Conservation (phyloP, 1,140 invertebrate genomes). For the Steinernema khuongi region DNA sequence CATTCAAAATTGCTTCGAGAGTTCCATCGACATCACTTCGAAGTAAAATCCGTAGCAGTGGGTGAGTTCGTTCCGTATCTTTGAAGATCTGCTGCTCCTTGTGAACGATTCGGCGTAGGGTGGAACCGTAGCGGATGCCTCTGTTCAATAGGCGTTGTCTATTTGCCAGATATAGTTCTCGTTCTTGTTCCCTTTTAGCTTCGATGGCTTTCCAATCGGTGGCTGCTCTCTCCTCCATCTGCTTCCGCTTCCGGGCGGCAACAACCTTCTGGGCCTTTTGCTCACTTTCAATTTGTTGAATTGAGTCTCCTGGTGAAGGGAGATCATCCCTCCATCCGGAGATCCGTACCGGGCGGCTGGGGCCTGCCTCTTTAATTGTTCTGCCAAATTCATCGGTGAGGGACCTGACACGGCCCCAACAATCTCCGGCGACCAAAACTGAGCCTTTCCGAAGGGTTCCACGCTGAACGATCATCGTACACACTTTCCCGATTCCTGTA, state of each 20-base stretch:
- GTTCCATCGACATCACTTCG: conserved; percentile 68
- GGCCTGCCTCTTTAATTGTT: conserved; percentile 68
- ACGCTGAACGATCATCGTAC: conserved; percentile 78
- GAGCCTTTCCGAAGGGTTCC: conserved; percentile 78
- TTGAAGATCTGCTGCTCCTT: conserved; percentile 34
- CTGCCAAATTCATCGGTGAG: conserved; percentile 76
- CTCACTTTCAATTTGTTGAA: conserved; percentile 77
- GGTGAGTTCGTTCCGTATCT: conserved; percentile 29
- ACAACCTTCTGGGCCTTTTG: conserved; percentile 71
- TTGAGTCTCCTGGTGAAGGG: conserved; percentile 77
- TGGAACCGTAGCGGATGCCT: conserved; percentile 45
- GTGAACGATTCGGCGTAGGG: conserved; percentile 38
- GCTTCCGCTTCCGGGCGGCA: conserved; percentile 65
- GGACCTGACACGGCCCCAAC: conserved; percentile 65
- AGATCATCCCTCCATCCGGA: conserved; percentile 75
- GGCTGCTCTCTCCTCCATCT: conserved; percentile 66
- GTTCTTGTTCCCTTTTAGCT: conserved; percentile 65
- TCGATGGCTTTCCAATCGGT: conserved; percentile 69
- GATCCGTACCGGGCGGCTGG: conserved; percentile 78
- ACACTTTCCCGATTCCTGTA: conserved; percentile 69
- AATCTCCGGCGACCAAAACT: conserved; percentile 74
- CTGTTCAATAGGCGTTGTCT: conserved; percentile 25
- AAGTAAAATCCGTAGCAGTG: conserved; percentile 59
- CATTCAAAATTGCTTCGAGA: conserved; percentile 85
- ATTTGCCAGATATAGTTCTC: conserved; percentile 62